phyloP scores from a whole-genome alignment of 2,113 vertebrate genomes.

The Cyrtonyx montezumae region DNA sequence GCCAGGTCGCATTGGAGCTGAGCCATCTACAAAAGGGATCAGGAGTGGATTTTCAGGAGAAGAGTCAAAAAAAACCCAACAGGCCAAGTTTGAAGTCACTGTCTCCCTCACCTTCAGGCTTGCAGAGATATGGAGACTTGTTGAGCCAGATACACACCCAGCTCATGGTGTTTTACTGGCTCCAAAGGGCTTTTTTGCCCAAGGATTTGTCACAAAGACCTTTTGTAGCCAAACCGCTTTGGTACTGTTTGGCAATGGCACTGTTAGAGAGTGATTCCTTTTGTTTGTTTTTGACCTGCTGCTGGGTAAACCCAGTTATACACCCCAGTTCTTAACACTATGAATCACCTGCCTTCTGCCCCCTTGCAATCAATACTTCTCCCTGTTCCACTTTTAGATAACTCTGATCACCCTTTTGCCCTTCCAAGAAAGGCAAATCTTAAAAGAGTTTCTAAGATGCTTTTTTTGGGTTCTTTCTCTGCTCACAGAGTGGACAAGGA shows the following conservation, averaged over 20 bases:
- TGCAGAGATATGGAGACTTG: background rate
- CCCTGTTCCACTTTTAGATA: background rate
- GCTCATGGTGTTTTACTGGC: background rate
- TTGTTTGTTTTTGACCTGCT: background rate
- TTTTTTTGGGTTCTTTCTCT: background rate
- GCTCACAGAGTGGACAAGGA: slow-evolving; percentile 81
- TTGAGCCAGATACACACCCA: background rate
- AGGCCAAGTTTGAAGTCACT: background rate
- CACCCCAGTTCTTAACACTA: background rate
- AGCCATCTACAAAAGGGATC: background rate
- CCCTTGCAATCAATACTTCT: background rate
- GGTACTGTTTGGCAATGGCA: background rate
- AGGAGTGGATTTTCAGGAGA: background rate
- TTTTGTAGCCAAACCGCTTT: background rate
- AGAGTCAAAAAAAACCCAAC: background rate
- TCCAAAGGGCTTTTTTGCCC: background rate
- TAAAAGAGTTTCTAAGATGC: background rate
- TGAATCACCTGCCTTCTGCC: background rate
- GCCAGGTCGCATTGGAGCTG: background rate
- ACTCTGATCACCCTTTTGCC: background rate
- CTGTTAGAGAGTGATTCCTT: background rate
- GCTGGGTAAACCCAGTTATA: background rate
- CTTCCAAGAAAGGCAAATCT: background rate
- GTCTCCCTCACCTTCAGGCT: background rate
- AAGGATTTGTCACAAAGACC: background rate